Evolutionary conservation across 2,113 vertebrate genomes (phyloP), one percentile per base, ranked within the genome.

Genomic region (Ageneiosus marmoratus): DNA sequence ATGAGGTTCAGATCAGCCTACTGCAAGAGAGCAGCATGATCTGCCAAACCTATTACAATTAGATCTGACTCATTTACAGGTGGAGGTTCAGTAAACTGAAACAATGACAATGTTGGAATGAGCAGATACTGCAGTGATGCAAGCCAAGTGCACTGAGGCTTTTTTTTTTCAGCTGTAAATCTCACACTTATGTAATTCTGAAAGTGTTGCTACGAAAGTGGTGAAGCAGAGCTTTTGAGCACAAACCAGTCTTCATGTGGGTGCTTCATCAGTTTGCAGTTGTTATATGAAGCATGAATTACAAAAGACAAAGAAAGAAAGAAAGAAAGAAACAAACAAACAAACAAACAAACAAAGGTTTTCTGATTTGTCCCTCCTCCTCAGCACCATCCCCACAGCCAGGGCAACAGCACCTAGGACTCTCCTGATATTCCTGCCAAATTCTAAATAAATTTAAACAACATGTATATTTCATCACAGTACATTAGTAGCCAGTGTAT

Each of bases 341-440:
- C n/a, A n/a, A n/a, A n/a, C n/a, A n/a, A n/a, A n/a, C n/a, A n/a
- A n/a, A n/a, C n/a, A 56, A 77, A 67, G 69, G 76, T 78, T 83
- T 85, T 84, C 83, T 69, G 79, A 70, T 48, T 75, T 77, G 77
- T 76, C 58, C 60, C 56, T 77, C n/a, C 29, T 58, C 53, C 37
- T 20, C 44, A 78, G 79, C 82, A 83, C 41, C 32, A 72, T 84
- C 77, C 63, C 48, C 73, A 58, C 70, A 72, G 78, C 85, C 60
- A 85, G 83, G 89, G 87, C 73, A 79, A 77, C 65, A 86, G 44
- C n/a, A 84, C 76, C 24, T 77, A 85, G 85, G 79, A 86, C 88
- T 20, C 88, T 20, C 83, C 32, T 79, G 56, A 72, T 84, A 79
- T 0, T 1, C 41, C 72, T 65, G 58, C 62, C 37, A n/a, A 77